Base-by-base conservation (phyloP, 2,113 vertebrate species). In the Tapirus terrestris region DNA sequence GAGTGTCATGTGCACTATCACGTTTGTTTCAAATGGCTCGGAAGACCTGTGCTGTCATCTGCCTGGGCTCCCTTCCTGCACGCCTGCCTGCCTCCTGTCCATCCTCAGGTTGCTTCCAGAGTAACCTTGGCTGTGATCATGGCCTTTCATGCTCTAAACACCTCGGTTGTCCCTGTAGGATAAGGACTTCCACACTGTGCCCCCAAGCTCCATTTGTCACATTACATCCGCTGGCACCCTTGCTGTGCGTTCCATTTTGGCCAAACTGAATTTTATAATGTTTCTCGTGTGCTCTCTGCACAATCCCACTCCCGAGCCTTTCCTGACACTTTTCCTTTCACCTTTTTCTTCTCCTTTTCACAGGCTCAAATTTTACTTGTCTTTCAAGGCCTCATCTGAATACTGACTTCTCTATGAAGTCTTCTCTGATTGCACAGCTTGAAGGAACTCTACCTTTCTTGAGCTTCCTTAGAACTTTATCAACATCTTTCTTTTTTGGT, bases 191-290 rank as follows among this genome's bases (percentile, higher is more conserved):
- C 72, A 0, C 6, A 39, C 5, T 9, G 12, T 27, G 10, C 27
- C 2, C 36, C n/a, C 6, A 0, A 33, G n/a, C n/a, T 6, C 39
- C 31, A 0, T 36, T 48, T 73, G n/a, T 43, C 60, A 39, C 2
- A 0, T 21, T 23, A 5, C 11, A 9, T 9, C 48, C 14, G 3
- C 12, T 61, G 73, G 65, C 9, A 5, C 23, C 76, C 58, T 45
- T 87, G 18, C 27, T n/a, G 0, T 70, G n/a, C 6, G 0, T 2
- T 51, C 48, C 9, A 5, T 39, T 45, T 31, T 3, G 60, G 18
- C 56, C 43, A 61, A 33, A 45, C 29, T 39, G 65, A 21, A 31
- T 77, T 68, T n/a, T 86, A 12, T 29, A 8, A 21, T 53, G 39
- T 39, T 48, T 72, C 39, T 12, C 3, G 20, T 63, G n/a, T 14